A percentile compares a stretch with the other conserved stretches of the same genome.
phyloP scores from a whole-genome alignment of 2,888 invertebrate species.

The Caenorhabditis plicata region DNA sequence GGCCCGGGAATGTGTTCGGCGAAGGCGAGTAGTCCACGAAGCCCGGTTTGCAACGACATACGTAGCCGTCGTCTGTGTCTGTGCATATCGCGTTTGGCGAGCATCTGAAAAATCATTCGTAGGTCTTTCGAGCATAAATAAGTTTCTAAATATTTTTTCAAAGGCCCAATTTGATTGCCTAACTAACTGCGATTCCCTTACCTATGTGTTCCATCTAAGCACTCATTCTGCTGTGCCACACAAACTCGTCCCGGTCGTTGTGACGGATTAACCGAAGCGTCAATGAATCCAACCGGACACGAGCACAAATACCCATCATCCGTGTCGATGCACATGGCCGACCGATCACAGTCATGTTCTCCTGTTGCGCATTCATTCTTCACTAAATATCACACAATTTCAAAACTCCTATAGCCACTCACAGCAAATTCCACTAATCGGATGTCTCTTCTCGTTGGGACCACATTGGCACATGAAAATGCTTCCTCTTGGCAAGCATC shows the following conservation, averaged over 20 bases:
- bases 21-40: conserved; percentile 65
- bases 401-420: conserved; percentile 21
- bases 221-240: conserved; percentile 63
- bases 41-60: conserved; percentile 64
- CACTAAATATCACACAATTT: conserved; percentile 41
- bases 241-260: conserved; percentile 60
- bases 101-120: conserved; percentile 47
- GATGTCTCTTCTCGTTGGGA: conserved; percentile 57
- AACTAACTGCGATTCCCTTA: neutral
- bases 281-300: conserved; percentile 59
- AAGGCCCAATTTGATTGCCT: neutral
- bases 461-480: conserved; percentile 64
- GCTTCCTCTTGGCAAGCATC: conserved; percentile 59
- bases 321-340: conserved; percentile 64
- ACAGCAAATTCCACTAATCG: conserved; percentile 64
- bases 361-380: conserved; percentile 60
- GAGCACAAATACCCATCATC: conserved; percentile 61
- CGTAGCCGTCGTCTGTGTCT: conserved; percentile 61
- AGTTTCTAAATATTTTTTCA: neutral
- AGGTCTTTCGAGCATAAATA: neutral
- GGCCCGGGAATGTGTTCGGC: conserved; percentile 56
- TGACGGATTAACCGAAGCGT: conserved; percentile 54
- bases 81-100: conserved; percentile 63
- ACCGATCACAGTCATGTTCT: conserved; percentile 61
- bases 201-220: conserved; percentile 52